Evolutionary conservation across 1,140 invertebrate genomes (phyloP).

Genomic region (Meloidogyne floridensis): DNA sequence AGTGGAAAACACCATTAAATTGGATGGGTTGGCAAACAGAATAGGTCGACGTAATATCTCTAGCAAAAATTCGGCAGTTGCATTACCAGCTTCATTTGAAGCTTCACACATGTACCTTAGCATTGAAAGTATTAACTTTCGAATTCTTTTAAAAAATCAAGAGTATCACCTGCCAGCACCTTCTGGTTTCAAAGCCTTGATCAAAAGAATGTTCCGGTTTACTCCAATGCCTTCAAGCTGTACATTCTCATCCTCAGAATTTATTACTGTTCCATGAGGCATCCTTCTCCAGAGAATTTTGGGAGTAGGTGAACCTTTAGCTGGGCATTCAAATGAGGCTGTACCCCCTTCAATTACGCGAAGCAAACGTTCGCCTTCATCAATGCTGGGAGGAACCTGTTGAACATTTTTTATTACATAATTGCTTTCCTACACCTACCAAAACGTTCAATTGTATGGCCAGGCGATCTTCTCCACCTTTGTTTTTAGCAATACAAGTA

Average conservation of each 20-base stretch:
- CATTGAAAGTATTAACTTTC: background rate
- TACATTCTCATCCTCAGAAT: background rate
- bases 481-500: conserved; percentile 49
- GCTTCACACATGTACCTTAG: conserved; percentile 51
- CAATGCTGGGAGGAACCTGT: conserved; percentile 66
- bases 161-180: conserved; percentile 29
- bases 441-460: conserved; percentile 49
- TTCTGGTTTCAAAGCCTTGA: background rate
- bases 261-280: background rate
- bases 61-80: conserved; percentile 55
- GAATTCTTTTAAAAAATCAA: background rate
- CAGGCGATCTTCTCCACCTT: conserved; percentile 39
- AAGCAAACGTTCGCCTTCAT: conserved; percentile 52
- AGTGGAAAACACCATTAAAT: conserved; percentile 18
- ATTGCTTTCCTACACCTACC: conserved; percentile 21
- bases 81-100: conserved; percentile 57
- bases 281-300: conserved; percentile 76
- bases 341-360: conserved; percentile 48
- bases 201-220: background rate
- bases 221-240: background rate
- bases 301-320: conserved; percentile 81
- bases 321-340: conserved; percentile 73
- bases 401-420: background rate
- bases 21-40: background rate
- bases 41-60: conserved; percentile 47